Evolutionary conservation across 2,797 vertebrate genomes (phyloP).

Genomic region (Fratercula arctica): DNA sequence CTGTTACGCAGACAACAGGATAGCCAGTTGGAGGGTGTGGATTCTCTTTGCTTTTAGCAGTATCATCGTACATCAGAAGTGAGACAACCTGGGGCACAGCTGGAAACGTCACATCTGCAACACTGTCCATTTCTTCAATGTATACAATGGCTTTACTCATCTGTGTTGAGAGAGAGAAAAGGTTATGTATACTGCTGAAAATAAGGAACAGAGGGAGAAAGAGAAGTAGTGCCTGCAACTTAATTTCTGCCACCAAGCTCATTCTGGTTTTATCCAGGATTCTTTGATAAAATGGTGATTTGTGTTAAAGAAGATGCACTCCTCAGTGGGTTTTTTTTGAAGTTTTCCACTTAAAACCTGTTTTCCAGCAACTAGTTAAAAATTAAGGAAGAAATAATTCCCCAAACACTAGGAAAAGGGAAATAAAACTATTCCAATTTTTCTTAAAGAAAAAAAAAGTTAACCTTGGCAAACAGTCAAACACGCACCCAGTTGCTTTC

Average conservation of each 20-base stretch:
- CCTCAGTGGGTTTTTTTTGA: neutral
- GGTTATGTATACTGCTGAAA: neutral
- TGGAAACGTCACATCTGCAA: slow-evolving; percentile 88
- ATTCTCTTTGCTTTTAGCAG: slow-evolving; percentile 76
- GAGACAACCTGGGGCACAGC: slow-evolving; percentile 86
- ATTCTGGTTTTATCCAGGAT: neutral
- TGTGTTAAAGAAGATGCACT: neutral
- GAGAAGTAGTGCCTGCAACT: neutral
- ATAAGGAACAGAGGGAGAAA: neutral
- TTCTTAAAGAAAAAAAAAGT: neutral
- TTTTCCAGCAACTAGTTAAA: neutral
- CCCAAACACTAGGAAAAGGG: neutral
- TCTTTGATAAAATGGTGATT: neutral
- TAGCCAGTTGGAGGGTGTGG: slow-evolving; percentile 83
- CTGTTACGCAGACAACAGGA: slow-evolving; percentile 86
- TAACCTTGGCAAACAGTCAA: neutral
- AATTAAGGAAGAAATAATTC: neutral
- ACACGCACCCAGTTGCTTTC: neutral
- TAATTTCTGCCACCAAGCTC: neutral
- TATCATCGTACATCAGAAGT: slow-evolving; percentile 84
- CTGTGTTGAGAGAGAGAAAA: slow-evolving; percentile 54
- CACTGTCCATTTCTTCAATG: slow-evolving; percentile 89
- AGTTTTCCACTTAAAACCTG: neutral
- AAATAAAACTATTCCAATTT: neutral
- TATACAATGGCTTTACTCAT: slow-evolving; percentile 89